Evolutionary conservation across 2,888 invertebrate genomes (phyloP).

Genomic region (Strigamia crassipes): DNA sequence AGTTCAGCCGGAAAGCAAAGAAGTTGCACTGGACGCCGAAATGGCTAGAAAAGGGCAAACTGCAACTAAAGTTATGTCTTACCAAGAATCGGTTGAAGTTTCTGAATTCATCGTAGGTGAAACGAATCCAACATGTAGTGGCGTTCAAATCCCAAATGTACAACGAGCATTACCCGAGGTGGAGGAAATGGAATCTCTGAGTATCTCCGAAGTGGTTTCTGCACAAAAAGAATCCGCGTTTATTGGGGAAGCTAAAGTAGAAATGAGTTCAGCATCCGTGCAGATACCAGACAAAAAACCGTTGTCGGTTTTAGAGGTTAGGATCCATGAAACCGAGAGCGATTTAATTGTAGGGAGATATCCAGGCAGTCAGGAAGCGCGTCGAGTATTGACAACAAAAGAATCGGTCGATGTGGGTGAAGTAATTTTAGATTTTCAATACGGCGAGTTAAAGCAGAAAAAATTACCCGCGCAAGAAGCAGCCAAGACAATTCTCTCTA

Average conservation of each 20-base stretch:
- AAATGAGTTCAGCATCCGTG: background rate
- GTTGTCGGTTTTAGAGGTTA: conserved; percentile 8
- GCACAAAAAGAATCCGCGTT: conserved; percentile 49
- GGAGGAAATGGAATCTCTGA: conserved; percentile 49
- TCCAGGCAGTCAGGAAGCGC: background rate
- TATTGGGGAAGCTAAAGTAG: conserved; percentile 4
- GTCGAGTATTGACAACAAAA: background rate
- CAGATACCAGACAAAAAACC: background rate
- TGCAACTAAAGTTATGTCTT: background rate
- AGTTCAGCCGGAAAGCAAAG: conserved; percentile 49
- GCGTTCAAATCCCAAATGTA: conserved; percentile 8
- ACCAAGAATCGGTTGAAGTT: conserved; percentile 47
- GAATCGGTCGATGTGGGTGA: conserved; percentile 33
- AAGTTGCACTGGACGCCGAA: conserved; percentile 21
- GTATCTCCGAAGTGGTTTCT: conserved; percentile 49
- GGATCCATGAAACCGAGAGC: background rate
- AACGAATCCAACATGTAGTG: conserved; percentile 48
- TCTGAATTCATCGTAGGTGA: conserved; percentile 49
- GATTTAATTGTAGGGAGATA: background rate
- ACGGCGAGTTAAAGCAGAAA: background rate
- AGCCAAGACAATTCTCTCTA: background rate
- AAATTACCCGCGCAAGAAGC: background rate
- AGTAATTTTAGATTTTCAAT: background rate
- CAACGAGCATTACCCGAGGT: conserved; percentile 48
- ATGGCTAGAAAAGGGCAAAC: background rate